phyloP scores from a whole-genome alignment of 2,888 invertebrate species.

The Macrosiphum euphorbiae region DNA sequence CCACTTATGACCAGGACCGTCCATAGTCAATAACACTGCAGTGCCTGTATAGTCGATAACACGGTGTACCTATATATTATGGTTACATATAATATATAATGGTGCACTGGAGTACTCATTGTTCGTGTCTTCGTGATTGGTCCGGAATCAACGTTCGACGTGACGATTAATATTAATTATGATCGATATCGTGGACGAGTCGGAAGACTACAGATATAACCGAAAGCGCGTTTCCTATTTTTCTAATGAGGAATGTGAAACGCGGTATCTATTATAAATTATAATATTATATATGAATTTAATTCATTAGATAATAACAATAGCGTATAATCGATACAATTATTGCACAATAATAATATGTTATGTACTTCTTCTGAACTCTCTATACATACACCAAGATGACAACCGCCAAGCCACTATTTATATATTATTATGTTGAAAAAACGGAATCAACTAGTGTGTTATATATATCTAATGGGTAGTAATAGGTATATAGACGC shows the following conservation, averaged over 20 bases:
- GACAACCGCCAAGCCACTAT: not conserved
- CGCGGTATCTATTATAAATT: not conserved
- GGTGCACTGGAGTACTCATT: not conserved
- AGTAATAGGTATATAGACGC: not conserved
- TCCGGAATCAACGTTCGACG: not conserved
- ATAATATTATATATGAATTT: not conserved
- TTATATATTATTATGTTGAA: not conserved
- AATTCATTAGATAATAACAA: not conserved
- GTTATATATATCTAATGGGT: not conserved
- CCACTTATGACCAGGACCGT: not conserved
- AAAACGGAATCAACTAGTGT: not conserved
- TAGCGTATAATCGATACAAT: not conserved
- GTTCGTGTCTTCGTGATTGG: not conserved
- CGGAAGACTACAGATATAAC: not conserved
- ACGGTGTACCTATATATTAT: not conserved
- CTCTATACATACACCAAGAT: not conserved
- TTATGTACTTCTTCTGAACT: not conserved
- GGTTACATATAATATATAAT: not conserved
- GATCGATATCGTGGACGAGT: not conserved
- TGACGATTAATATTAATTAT: not conserved
- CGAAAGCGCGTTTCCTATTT: conserved; percentile 24
- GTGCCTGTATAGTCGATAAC: too few relatives aligned
- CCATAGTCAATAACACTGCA: not conserved
- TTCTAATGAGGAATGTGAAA: conserved; percentile 26
- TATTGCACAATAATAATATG: conserved; percentile 1